Base-by-base conservation (phyloP, 2,113 vertebrate genomes). In the Hydrolagus affinis region DNA sequence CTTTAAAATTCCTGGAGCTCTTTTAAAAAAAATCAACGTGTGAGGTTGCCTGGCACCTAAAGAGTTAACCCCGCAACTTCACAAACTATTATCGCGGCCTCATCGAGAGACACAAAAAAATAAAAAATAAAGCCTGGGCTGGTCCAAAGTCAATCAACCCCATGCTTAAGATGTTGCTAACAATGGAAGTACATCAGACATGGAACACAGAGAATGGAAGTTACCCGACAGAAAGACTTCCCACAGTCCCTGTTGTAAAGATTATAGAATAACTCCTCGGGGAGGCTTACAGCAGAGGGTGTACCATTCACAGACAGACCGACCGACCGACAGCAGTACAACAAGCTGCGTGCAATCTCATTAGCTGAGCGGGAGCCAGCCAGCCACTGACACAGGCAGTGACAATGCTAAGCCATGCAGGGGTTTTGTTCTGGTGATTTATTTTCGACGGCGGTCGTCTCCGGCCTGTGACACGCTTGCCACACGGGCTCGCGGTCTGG, bases 271-370 rank as follows among this genome's bases (percentile, higher is more conserved):
- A 83, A 83, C 25, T 9, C 62, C 78, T 66, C 25, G 17, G 78
- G 78, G 60, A 83, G 64, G 60, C 62, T 28, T 68, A 60, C 78
- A 83, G 66, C 62, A 32, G 78, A 83, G 62, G 60, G 62, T 64
- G 78, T 60, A 83, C 78, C 78, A 83, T 83, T 83, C 78, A 83
- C 77, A 83, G 30, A 83, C 77, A 83, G 78, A 68, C 78, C 30
- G 60, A 83, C 77, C 62, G 30, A 83, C 77, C 64, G 78, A 68
- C 78, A 83, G 60, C 76, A 64, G 76, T 25, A 80, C 28, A 23
- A 80, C 57, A 60, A 25, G 76, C 78, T 21, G 66, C 64, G 66
- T 83, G 66, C 78, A 83, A 83, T 83, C 78, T 66, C 60, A 83
- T 83, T 62, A 83, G 78, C 78, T 83, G 78, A 83, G 66, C 66